phyloP scores from a whole-genome alignment of 2,113 vertebrate species.

The Ceyx melanurus region DNA sequence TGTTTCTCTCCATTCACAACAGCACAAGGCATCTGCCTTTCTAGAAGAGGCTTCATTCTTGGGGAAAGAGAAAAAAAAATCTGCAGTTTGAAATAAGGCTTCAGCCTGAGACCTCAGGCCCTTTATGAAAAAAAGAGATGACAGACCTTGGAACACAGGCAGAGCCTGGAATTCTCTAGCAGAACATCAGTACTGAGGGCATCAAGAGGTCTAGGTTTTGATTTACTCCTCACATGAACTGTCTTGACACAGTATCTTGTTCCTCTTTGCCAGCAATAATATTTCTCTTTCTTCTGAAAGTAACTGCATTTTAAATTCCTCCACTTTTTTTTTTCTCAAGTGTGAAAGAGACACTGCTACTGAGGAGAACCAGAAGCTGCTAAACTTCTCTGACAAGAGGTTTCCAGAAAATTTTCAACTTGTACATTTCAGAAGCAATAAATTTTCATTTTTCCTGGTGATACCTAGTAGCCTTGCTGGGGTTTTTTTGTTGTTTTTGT shows the following conservation, averaged over 20 bases:
- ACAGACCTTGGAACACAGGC: neutral
- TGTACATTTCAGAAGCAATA: neutral
- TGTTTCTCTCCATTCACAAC: neutral
- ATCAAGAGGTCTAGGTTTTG: neutral
- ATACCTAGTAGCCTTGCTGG: neutral
- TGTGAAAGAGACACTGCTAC: neutral
- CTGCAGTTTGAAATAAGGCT: neutral
- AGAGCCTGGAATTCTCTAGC: neutral
- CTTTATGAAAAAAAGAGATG: neutral
- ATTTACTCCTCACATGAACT: neutral
- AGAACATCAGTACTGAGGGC: accelerated
- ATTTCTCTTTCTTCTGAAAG: neutral
- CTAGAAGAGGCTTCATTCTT: neutral
- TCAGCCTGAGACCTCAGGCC: neutral
- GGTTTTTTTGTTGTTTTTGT: neutral
- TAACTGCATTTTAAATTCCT: neutral
- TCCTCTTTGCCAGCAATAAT: neutral
- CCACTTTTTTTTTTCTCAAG: neutral
- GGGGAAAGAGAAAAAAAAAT: neutral
- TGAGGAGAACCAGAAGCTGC: neutral
- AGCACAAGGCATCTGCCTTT: neutral
- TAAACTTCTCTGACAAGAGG: neutral
- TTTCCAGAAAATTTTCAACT: neutral
- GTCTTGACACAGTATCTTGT: neutral
- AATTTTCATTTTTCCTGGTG: neutral